phyloP scores from a whole-genome alignment of 2,797 vertebrate species.

The Lepus oiostolus region DNA sequence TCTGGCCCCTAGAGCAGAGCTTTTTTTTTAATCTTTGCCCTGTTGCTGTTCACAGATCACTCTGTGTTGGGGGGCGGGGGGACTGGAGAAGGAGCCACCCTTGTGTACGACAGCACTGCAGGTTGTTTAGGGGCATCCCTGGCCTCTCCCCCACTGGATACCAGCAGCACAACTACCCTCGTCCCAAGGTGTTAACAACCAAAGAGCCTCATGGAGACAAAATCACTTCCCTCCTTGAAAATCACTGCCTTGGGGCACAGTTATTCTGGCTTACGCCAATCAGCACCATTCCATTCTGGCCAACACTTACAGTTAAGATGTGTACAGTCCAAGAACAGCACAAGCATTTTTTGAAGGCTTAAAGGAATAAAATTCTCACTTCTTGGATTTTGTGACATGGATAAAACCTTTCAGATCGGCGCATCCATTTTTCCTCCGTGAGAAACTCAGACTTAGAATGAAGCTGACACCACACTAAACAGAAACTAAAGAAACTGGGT shows the following conservation, averaged over 20 bases:
- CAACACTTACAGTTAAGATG: neutral
- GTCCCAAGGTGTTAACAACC: neutral
- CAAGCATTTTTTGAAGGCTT: neutral
- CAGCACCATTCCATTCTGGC: too few species aligned
- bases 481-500: neutral
- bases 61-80: neutral
- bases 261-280: neutral
- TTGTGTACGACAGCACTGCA: neutral
- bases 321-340: neutral
- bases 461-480: neutral
- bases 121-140: neutral
- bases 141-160: neutral
- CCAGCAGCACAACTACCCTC: neutral
- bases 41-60: neutral
- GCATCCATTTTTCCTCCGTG: neutral
- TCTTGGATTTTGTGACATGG: neutral
- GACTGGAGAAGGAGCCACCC: too few species aligned
- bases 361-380: neutral
- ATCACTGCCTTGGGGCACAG: neutral
- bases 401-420: neutral
- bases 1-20: too few species aligned
- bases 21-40: neutral
- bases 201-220: neutral
- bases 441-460: neutral
- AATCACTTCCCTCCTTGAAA: neutral